These are phyloP conservation scores for Pectinophora gossypiella DNA, from an alignment of 1,140 invertebrate species.

Conservation along the genomic window DNA sequence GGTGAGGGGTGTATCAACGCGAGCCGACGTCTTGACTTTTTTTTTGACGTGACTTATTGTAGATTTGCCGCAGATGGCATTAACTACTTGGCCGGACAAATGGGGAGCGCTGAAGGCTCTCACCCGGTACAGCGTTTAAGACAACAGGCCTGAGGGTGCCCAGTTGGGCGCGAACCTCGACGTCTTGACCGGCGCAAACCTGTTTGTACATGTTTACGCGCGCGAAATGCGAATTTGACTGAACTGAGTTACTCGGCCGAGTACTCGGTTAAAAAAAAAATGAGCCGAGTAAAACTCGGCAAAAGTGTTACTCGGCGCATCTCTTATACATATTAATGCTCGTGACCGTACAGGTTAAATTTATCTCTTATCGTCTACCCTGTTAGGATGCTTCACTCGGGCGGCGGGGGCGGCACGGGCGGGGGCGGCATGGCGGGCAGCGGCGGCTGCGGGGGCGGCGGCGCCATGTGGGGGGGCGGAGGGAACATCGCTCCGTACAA, in stretches of 20 bases:
- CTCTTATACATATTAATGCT: background rate
- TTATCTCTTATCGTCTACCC: background rate
- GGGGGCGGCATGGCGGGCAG: conserved; percentile 48
- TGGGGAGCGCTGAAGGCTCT: too few species aligned
- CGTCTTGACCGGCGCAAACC: too few species aligned
- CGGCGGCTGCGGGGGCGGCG: conserved; percentile 29
- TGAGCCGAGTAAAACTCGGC: background rate
- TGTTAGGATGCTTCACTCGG: conserved; percentile 27
- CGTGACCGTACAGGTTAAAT: background rate
- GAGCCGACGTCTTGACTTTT: too few species aligned
- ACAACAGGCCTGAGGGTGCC: too few species aligned
- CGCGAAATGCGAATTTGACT: background rate
- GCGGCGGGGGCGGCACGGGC: conserved; percentile 57
- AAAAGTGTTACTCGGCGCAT: background rate
- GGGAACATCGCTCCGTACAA: conserved; percentile 40
- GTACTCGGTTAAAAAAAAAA: background rate
- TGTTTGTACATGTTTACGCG: too few species aligned
- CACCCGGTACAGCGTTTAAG: too few species aligned
- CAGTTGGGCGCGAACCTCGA: too few species aligned
- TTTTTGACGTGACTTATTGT: too few species aligned
- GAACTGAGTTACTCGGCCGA: background rate
- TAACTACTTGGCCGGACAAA: too few species aligned
- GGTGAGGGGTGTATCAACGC: too few species aligned
- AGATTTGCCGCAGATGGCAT: too few species aligned
- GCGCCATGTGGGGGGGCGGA: conserved; percentile 15